Evolutionary conservation across 2,113 vertebrate genomes (phyloP).

Genomic region (Sander vitreus): DNA sequence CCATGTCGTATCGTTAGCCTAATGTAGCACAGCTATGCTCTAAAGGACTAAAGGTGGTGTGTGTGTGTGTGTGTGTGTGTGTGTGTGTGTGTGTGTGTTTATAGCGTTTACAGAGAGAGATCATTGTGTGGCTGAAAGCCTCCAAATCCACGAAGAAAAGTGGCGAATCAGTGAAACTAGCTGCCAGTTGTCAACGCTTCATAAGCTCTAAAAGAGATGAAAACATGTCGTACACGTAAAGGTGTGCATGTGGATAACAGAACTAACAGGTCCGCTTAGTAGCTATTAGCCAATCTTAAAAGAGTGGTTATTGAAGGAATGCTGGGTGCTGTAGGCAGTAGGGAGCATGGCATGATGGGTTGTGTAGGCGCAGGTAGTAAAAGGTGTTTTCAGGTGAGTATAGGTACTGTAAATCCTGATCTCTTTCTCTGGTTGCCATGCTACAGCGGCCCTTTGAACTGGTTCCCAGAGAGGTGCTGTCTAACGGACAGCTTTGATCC

Average conservation of each 20-base stretch:
- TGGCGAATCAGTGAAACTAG: slow-evolving; percentile 71
- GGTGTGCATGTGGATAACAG: slow-evolving; percentile 26
- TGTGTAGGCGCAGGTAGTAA: slow-evolving; percentile 52
- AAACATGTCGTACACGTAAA: slow-evolving; percentile 18
- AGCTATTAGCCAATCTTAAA: slow-evolving; percentile 40
- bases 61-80: background rate
- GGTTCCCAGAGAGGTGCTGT: slow-evolving; percentile 98
- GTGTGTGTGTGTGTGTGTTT: slow-evolving; percentile 15
- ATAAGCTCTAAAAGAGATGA: slow-evolving; percentile 42
- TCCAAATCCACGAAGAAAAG: slow-evolving; percentile 33
- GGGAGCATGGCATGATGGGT: slow-evolving; percentile 59
- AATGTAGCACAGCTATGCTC: slow-evolving; percentile 28
- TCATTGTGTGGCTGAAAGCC: slow-evolving; percentile 10
- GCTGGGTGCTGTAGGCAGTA: slow-evolving; percentile 59
- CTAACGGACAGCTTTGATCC: slow-evolving; percentile 96
- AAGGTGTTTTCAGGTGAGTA: slow-evolving; percentile 57
- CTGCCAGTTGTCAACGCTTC: slow-evolving; percentile 73
- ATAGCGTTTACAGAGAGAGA: slow-evolving; percentile 32
- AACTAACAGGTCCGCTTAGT: slow-evolving; percentile 44
- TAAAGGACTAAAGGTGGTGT: slow-evolving; percentile 1
- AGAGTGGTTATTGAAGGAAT: slow-evolving; percentile 30
- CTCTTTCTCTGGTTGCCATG: slow-evolving; percentile 44
- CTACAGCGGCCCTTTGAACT: slow-evolving; percentile 99
- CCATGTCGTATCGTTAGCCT: slow-evolving; percentile 42
- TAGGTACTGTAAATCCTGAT: slow-evolving; percentile 49